Base-by-base conservation (phyloP, 2,113 vertebrate species). In the Varanus komodoensis region DNA sequence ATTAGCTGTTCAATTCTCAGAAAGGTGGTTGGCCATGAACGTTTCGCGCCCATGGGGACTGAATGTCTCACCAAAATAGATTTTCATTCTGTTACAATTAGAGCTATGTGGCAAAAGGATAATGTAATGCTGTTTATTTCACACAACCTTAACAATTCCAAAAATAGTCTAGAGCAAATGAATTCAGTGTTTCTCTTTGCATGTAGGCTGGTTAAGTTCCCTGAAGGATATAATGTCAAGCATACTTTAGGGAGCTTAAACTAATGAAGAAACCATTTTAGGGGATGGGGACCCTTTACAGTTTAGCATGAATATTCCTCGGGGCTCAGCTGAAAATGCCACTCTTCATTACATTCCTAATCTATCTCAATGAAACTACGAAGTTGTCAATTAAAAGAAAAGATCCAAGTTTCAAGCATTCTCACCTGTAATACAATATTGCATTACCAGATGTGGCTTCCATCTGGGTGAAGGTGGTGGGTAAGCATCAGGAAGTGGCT, bases 31-130 rank as follows among this genome's bases (percentile, higher is more conserved):
- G 86, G 68, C 34, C 93, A 90, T 78, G 54, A 90, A 91, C 93
- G 94, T 92, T 88, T 67, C 8, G 86, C 84, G 50, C 71, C 84
- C 38, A 29, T 81, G 50, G 87, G 78, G 80, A 93, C 44, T 38
- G 87, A 93, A 92, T 87, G 84, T 52, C 73, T 93, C 89, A 90
- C 81, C 92, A 89, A 88, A 87, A 87, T 11, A 89, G 89, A 89
- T 94, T 89, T 86, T 86, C 52, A 87, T 81, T 91, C 12, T 19
- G 69, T 67, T 86, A 71, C 89, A 89, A 88, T 89, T 94, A 92
- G 71, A 38, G 34, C 85, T 29, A 79, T 61, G 86, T 50, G 38
- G 69, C 54, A 91, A 93, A 89, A 82, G 50, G 82, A 74, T 90
- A 89, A 92, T 48, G 89, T 52, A 88, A 75, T 61, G 67, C 87